phyloP scores from a whole-genome alignment of 2,888 invertebrate genomes.

The Drosophila nigricruria region DNA sequence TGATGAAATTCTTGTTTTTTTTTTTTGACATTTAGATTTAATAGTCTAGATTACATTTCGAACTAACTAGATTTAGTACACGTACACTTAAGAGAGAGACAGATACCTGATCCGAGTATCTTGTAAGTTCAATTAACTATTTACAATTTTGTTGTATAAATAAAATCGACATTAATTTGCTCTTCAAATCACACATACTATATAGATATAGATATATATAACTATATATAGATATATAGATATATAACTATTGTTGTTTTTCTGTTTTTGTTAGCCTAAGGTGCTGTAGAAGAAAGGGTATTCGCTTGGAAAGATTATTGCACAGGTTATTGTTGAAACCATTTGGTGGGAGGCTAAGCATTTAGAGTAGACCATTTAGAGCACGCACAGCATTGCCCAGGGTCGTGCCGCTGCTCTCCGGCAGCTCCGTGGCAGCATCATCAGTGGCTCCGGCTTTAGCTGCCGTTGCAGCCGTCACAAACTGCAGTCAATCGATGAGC shows the following conservation, averaged over 20 bases:
- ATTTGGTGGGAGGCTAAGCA: conserved; percentile 59
- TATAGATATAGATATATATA: background rate
- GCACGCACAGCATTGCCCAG: conserved; percentile 80
- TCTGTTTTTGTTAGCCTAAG: conserved; percentile 7
- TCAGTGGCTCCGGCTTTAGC: conserved; percentile 10
- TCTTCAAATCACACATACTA: conserved; percentile 57
- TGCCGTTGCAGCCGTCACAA: conserved; percentile 74
- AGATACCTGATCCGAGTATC: conserved; percentile 7
- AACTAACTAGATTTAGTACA: conserved; percentile 62
- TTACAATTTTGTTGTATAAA: conserved; percentile 45
- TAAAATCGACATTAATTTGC: conserved; percentile 56
- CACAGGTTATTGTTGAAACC: conserved; percentile 75
- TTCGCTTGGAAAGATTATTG: conserved; percentile 49
- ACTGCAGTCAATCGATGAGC: conserved; percentile 85
- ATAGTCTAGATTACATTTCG: conserved; percentile 46
- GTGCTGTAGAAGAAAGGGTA: conserved; percentile 6
- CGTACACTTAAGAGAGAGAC: conserved; percentile 10
- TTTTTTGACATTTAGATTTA: background rate
- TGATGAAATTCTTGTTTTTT: conserved; percentile 21
- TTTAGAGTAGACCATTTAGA: conserved; percentile 73
- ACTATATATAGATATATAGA: background rate
- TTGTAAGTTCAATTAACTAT: conserved; percentile 26
- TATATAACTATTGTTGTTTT: background rate
- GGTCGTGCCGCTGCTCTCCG: conserved; percentile 68
- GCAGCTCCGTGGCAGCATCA: conserved; percentile 36